Conservation (phyloP, 2,797 vertebrate species). For the Sciurus carolinensis region DNA sequence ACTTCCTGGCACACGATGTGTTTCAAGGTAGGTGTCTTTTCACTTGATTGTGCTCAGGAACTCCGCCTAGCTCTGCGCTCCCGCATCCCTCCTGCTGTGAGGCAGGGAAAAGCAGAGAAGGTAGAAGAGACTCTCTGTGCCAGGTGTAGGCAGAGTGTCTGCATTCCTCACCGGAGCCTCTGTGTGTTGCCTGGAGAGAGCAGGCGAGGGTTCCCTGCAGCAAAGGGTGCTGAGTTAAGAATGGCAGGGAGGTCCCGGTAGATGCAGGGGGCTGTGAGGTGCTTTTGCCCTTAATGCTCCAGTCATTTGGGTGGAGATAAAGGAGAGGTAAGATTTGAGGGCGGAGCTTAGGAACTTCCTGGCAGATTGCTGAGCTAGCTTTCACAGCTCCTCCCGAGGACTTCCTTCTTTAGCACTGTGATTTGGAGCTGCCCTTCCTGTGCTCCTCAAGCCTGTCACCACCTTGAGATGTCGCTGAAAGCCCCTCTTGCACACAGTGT, state of each 20-base stretch:
- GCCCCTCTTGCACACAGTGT: background rate
- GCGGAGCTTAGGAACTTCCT: background rate
- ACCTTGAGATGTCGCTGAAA: background rate
- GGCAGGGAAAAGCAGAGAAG: too few relatives aligned
- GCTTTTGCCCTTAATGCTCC: background rate
- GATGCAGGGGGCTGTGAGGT: background rate
- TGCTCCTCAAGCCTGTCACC: too few relatives aligned
- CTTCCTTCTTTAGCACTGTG: too few relatives aligned
- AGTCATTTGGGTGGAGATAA: background rate
- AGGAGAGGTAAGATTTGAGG: background rate
- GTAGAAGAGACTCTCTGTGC: accelerated
- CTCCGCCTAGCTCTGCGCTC: background rate
- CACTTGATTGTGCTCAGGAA: background rate
- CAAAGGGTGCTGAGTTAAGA: background rate
- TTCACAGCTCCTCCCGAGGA: background rate
- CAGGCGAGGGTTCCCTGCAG: background rate
- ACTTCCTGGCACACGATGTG: background rate
- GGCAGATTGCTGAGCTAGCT: background rate
- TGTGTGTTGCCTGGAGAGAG: background rate
- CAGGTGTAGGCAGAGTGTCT: background rate
- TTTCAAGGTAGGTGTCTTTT: background rate
- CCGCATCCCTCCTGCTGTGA: background rate
- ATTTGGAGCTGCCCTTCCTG: background rate
- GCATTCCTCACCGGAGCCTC: too few relatives aligned
- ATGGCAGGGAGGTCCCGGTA: background rate